Base-by-base conservation (phyloP, 1,140 invertebrate species). In the Drosophila ironensis region DNA sequence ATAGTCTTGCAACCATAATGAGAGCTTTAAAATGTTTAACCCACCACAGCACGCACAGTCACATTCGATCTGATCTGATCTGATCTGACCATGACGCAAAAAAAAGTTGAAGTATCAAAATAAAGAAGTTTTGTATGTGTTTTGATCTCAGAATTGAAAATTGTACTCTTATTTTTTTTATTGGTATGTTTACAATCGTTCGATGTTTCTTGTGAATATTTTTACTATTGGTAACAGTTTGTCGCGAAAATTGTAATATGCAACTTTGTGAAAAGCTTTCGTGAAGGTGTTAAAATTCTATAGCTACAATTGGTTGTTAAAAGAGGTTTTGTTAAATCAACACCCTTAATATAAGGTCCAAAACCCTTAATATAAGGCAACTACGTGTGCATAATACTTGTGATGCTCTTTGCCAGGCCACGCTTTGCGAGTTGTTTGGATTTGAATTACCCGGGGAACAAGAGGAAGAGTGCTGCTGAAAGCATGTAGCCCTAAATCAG, bases 361-460 rank as follows among this genome's bases (percentile, higher is more conserved):
- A n/a, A n/a, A n/a, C n/a, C n/a, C n/a, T n/a, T n/a, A n/a, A n/a
- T n/a, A n/a, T n/a, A n/a, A n/a, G 60, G 1, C 30, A 68, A 77
- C 76, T 38, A 81, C 76, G 77, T 82, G 47, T 76, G 76, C 76
- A 81, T 81, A 53, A 12, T 80, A 61, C 14, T 41, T 37, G 9
- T 24, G 17, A 19, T 71, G 60, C 27, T 44, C 53, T 44, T 54
- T 56, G 20, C 42, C 30, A 25, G 30, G 61, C 27, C 75, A 80
- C 75, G 76, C 76, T 80, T 80, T 24, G 20, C 12, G 41, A 24
- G 24, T 74, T 73, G 74, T 74, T 80, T 67, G 68, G 56, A 66
- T 53, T n/a, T n/a, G n/a, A n/a, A n/a, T n/a, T n/a, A 78, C 48
- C 45, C 42, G 8, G 51, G 46, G 35, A 50, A 57, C 19, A 78